Base-by-base conservation (phyloP, 2,113 vertebrate species). In the Periophthalmodon schlosseri region DNA sequence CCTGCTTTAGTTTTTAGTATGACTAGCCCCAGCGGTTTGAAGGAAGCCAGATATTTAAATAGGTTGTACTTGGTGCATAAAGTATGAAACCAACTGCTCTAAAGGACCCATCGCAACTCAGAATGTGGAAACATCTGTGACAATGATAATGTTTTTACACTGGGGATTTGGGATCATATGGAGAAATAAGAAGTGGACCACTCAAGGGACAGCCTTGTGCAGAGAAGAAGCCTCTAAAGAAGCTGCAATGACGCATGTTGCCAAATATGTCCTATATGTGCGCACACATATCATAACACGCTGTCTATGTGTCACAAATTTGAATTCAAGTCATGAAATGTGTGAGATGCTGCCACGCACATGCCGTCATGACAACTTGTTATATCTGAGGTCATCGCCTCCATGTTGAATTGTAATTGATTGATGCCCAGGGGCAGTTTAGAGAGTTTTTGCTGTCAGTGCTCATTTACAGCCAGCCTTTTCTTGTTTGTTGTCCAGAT, bases 361-460 rank as follows among this genome's bases (percentile, higher is more conserved):
- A 44, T 57, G 54, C 73, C 75, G 57, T 75, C 78, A 64, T 83
- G 84, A 88, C 89, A 88, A 83, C 79, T 84, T 86, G 79, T 84
- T 87, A 78, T 80, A 80, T 85, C 86, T 77, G 79, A 87, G 86
- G 86, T 85, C 84, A 87, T 76, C 60, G 4, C 66, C 68, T 57
- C 80, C 69, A 64, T 15, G 0, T 73, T 84, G 83, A 86, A 86
- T 90, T 84, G 76, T 72, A 84, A 87, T 84, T 87, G 87, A 87
- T 90, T 87, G 82, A 90, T 88, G 81, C 80, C 83, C 76, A 90
- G 83, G 39, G 73, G 57, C 54, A 77, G 83, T 82, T 86, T 58
- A 65, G 78, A 79, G 83, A 84, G 21, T 60, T 60, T 84, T 84
- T 84, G 69, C 36, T 39, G 34, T 63, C 64, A 66, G 5, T 13